Evolutionary conservation across 2,888 invertebrate genomes (phyloP).

Genomic region (Baccha elongata): DNA sequence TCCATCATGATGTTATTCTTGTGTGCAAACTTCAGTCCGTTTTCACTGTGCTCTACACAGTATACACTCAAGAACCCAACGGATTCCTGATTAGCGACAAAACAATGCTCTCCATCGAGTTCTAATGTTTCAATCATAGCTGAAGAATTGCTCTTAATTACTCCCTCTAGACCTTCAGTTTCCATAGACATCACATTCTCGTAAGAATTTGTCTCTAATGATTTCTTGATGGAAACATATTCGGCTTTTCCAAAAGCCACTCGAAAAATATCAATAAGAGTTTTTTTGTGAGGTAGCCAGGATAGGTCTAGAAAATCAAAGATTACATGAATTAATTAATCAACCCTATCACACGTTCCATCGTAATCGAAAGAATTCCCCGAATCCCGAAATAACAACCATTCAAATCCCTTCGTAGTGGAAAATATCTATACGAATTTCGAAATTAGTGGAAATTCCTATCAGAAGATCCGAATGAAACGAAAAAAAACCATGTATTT

Average conservation of each 20-base stretch:
- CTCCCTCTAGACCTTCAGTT: slow-evolving; percentile 61
- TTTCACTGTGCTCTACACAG: slow-evolving; percentile 53
- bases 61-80: slow-evolving; percentile 39
- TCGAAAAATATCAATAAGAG: slow-evolving; percentile 70
- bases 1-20: slow-evolving; percentile 43
- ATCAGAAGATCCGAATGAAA: too few species aligned
- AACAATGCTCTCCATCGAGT: slow-evolving; percentile 67
- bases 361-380: too few species aligned
- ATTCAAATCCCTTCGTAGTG: too few species aligned
- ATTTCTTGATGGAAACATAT: slow-evolving; percentile 70
- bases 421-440: too few species aligned
- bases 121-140: slow-evolving; percentile 55
- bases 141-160: slow-evolving; percentile 54
- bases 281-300: slow-evolving; percentile 72
- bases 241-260: slow-evolving; percentile 67
- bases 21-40: slow-evolving; percentile 41
- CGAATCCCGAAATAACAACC: too few species aligned
- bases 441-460: too few species aligned
- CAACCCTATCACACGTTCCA: too few species aligned
- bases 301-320: slow-evolving; percentile 73
- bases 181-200: slow-evolving; percentile 65
- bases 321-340: too few species aligned
- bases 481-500: too few species aligned
- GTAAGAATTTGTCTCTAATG: slow-evolving; percentile 37
- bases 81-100: slow-evolving; percentile 39